Evolutionary conservation across 2,797 vertebrate genomes (phyloP).

Genomic region (Bradypodion pumilum): DNA sequence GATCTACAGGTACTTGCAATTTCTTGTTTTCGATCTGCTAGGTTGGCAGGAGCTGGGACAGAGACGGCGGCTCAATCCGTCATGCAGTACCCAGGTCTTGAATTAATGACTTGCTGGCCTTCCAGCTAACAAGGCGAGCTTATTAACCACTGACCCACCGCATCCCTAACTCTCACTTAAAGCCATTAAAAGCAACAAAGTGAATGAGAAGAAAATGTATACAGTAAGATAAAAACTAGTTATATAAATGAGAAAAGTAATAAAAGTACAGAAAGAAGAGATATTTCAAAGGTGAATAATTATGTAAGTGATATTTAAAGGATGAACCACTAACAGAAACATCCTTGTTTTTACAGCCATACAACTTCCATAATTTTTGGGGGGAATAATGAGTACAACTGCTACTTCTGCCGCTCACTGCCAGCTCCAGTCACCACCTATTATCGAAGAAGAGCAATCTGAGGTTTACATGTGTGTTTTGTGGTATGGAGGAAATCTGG

Average conservation of each 20-base stretch:
- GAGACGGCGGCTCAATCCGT: too few species aligned
- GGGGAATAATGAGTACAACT: conserved; percentile 52
- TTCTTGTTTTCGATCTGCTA: too few species aligned
- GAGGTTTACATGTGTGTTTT: conserved; percentile 87
- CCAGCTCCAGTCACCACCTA: background rate
- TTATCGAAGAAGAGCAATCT: background rate
- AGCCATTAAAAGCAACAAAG: background rate
- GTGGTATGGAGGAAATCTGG: conserved; percentile 83
- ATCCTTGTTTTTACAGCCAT: conserved; percentile 14
- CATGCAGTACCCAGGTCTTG: too few species aligned
- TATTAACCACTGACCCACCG: too few species aligned
- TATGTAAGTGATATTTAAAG: background rate
- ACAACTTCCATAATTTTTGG: background rate
- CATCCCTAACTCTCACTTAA: too few species aligned
- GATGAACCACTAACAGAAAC: conserved; percentile 32
- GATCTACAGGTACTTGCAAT: too few species aligned
- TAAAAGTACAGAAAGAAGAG: background rate
- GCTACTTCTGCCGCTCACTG: background rate
- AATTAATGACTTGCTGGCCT: too few species aligned
- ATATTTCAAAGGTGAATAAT: background rate
- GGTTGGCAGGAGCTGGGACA: too few species aligned
- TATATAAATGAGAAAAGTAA: background rate
- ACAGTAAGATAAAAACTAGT: background rate
- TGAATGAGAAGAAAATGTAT: background rate
- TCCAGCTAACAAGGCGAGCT: too few species aligned